These are phyloP conservation scores for Barypeithes pellucidus DNA, from an alignment of 2,888 invertebrate genomes.

Conservation along the genomic window DNA sequence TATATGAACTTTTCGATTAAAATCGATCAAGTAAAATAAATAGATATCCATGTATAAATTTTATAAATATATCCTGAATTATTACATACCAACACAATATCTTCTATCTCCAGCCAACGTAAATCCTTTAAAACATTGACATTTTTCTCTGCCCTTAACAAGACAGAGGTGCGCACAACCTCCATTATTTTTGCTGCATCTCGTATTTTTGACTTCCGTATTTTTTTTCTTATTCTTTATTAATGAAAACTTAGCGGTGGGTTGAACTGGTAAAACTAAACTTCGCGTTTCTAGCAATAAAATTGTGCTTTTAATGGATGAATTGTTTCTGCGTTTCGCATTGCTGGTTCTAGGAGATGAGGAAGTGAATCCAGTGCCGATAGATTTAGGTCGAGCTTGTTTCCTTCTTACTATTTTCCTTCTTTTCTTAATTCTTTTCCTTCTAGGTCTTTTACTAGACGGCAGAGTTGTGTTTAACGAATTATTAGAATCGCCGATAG, in stretches of 20 bases:
- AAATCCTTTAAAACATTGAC: slow-evolving; percentile 72
- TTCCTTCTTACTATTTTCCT: background rate
- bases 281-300: background rate
- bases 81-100: slow-evolving; percentile 68
- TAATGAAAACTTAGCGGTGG: background rate
- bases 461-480: background rate
- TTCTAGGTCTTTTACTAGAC: background rate
- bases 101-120: slow-evolving; percentile 65
- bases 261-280: slow-evolving; percentile 5
- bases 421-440: background rate
- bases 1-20: too few relatives aligned
- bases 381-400: background rate
- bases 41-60: too few relatives aligned
- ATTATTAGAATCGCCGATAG: too few relatives aligned
- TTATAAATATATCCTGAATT: background rate
- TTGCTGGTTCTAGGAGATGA: background rate
- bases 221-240: slow-evolving; percentile 16
- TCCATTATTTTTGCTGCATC: slow-evolving; percentile 65
- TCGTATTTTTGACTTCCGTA: slow-evolving; percentile 36
- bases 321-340: background rate
- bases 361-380: background rate
- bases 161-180: slow-evolving; percentile 72
- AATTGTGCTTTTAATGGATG: background rate
- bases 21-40: too few relatives aligned
- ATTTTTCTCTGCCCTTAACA: slow-evolving; percentile 67